Evolutionary conservation across 2,797 vertebrate species (phyloP), one percentile per base, ranked within the genome.

Genomic region (Neopelma chrysocephalum): DNA sequence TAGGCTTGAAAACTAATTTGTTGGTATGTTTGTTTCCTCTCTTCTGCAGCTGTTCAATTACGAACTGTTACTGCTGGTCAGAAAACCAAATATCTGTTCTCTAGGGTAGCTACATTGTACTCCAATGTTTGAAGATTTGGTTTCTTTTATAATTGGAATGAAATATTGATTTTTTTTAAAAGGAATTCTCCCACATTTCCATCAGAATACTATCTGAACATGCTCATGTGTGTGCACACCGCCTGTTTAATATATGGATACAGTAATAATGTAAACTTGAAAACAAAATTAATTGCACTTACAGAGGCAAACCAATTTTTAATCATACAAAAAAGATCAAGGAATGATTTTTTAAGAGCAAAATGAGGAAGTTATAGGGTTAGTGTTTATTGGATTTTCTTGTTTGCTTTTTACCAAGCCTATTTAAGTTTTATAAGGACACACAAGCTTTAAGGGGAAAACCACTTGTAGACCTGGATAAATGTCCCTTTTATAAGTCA

Each of bases 41-140:
- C 60, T 82, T 92, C 87, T 91, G 80, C 90, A 96, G 95, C 93
- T 94, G 80, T 96, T 95, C 93, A 94, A 89, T 93, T 95, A 89
- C 32, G 2, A 79, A 90, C 70, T 65, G 43, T 72, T 96, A 87
- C 51, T 87, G 92, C 77, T 95, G 95, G 92, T 96, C 87, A 89
- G 89, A 94, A 93, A 95, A 64, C 88, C 66, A 92, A 94, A 56
- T 89, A 79, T 64, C 54, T 97, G 12, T 90, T 97, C 95, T 94
- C 93, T 65, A 47, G 78, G 75, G 90, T 50, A 51, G 51, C 47
- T 73, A 11, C 23, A 14, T 64, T 64, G 81, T 82, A 60, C 36
- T 95, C 51, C 51, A 77, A 0, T 48, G 47, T 93, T 92, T 66
- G 60, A 92, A 87, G 90, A 90, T 82, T 77, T 89, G 50, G 61